These are phyloP conservation scores for Eumeta japonica DNA, from an alignment of 1,140 invertebrate species.

Conservation along the genomic window DNA sequence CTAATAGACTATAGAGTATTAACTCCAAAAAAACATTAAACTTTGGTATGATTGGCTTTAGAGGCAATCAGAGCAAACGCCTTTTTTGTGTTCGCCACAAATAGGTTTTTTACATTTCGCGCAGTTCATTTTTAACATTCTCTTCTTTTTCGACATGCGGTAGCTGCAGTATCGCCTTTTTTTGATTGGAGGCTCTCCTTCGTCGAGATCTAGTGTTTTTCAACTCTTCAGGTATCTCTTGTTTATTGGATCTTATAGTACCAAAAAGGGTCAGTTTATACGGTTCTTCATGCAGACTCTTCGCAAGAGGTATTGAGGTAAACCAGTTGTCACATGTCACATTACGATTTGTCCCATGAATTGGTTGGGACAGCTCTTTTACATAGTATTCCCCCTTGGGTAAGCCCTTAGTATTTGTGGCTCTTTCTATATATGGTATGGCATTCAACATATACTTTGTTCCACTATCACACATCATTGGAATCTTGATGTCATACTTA, in stretches of 20 bases:
- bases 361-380: slow-evolving; percentile 12
- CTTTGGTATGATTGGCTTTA: too few species aligned
- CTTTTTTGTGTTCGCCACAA: slow-evolving; percentile 11
- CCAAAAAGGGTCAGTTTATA: slow-evolving; percentile 28
- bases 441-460: slow-evolving; percentile 35
- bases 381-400: slow-evolving; percentile 21
- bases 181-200: slow-evolving; percentile 16
- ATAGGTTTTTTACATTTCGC: slow-evolving; percentile 9
- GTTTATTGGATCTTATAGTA: slow-evolving; percentile 24
- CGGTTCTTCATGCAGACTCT: slow-evolving; percentile 17
- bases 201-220: slow-evolving; percentile 13
- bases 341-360: slow-evolving; percentile 30
- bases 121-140: slow-evolving; percentile 8
- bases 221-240: slow-evolving; percentile 26
- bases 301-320: slow-evolving; percentile 25
- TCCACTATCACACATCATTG: too few species aligned
- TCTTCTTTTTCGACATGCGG: too few species aligned
- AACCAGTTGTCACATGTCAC: slow-evolving; percentile 47
- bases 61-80: too few species aligned
- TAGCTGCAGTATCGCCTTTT: too few species aligned
- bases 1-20: too few species aligned
- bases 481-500: slow-evolving; percentile 33
- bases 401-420: too few species aligned
- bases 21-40: too few species aligned
- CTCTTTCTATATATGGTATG: slow-evolving; percentile 27